A percentile compares a stretch with the other conserved stretches of the same genome.
These are phyloP conservation scores for Phorcus lineatus DNA, from an alignment of 2,888 invertebrate genomes.

Conservation along the genomic window DNA sequence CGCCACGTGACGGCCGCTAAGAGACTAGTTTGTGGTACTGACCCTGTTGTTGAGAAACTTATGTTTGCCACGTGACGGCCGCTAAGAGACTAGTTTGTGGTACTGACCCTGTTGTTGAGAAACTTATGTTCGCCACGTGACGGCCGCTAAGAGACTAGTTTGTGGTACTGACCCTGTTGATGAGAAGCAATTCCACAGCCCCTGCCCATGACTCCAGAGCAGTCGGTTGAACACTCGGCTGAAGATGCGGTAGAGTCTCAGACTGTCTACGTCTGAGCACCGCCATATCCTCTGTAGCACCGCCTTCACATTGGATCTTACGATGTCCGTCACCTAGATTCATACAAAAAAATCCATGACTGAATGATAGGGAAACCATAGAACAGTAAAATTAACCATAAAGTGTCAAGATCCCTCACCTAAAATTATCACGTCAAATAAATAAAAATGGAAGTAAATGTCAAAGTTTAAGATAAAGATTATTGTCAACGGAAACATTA, in stretches of 20 bases:
- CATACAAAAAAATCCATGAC: neutral
- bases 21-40: constrained; percentile 16
- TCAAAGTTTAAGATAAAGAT: too few relatives aligned
- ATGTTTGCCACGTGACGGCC: neutral
- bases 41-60: constrained; percentile 52
- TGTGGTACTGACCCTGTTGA: constrained; percentile 54
- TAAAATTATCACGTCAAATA: too few relatives aligned
- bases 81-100: too few relatives aligned
- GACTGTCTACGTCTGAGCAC: constrained; percentile 66
- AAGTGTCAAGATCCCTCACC: too few relatives aligned
- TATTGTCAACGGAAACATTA: too few relatives aligned
- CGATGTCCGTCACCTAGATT: constrained; percentile 73
- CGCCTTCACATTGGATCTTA: constrained; percentile 72
- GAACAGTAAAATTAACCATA: too few relatives aligned
- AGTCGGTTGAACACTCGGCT: constrained; percentile 73
- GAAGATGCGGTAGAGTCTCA: constrained; percentile 71
- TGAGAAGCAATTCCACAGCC: constrained; percentile 74
- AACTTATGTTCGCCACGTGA: neutral
- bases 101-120: constrained; percentile 55
- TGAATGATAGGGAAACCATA: neutral
- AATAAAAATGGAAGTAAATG: too few relatives aligned
- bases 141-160: too few relatives aligned
- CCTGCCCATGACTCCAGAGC: constrained; percentile 75
- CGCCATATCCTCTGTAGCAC: constrained; percentile 72
- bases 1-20: too few relatives aligned